Evolutionary conservation across 2,888 invertebrate species (phyloP), one percentile per base, ranked within the genome.

Genomic region (Brenthis ino): DNA sequence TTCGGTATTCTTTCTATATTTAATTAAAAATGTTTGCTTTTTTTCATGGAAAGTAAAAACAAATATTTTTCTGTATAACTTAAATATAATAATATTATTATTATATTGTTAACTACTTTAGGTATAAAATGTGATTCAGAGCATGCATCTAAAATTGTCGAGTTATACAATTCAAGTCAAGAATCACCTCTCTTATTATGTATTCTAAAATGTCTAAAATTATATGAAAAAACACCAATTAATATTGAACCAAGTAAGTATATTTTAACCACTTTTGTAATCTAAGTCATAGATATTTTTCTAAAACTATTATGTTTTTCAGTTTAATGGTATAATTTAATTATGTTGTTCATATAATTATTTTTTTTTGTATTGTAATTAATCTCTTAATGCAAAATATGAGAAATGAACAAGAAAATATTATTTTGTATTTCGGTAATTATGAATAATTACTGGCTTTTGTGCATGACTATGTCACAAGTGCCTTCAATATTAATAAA

Each of bases 41-140:
- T 13, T 50, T 50, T 5, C 14, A n/a, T 51, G 28, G 3, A 28
- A 28, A 28, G 28, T 28, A 6, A 51, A 13, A 51, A 0, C 51
- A 51, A n/a, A n/a, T 51, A 51, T 13, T 43, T n/a, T 51, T 16
- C n/a, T 51, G 4, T 28, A 51, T 51, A 14, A 14, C 12, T 48
- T 3, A 28, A 24, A 55, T 55, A 55, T 11, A 55, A 20, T 13
- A 28, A 55, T 4, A 20, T 13, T 55, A 28, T 4, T 20, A 28
- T 24, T 28, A 55, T 55, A 51, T 53, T 37, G 64, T 54, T n/a
- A 43, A 50, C 57, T 61, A 3, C 63, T 64, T 64, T 79, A 92
- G 92, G 91, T 69, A 71, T 92, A 6, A 85, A 85, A 75, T 89
- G 89, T 79, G 91, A 91, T 73, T 87, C 89, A 0, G 82, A 84